Evolutionary conservation across 2,797 vertebrate genomes (phyloP).

Genomic region (Enteromius argenteus): DNA sequence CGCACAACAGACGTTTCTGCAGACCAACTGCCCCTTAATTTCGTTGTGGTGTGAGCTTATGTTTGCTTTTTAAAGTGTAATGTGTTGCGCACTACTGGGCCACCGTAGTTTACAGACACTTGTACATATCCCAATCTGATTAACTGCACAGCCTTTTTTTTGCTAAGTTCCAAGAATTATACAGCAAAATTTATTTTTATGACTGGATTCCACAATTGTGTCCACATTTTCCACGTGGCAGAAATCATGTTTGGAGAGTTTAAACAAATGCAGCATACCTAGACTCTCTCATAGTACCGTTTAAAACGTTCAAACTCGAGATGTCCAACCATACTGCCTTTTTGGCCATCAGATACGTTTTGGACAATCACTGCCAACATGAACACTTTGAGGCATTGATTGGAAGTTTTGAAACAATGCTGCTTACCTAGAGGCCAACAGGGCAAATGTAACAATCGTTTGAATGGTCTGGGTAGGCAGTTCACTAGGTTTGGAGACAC

Average conservation of each 20-base stretch:
- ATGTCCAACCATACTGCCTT: not conserved
- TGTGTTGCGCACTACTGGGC: too few species aligned
- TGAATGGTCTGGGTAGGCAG: not conserved
- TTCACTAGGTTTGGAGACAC: conserved; percentile 6
- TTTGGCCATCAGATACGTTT: not conserved
- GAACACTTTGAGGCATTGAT: not conserved
- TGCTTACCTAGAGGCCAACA: too few species aligned
- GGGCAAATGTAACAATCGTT: not conserved
- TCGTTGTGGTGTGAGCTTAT: too few species aligned
- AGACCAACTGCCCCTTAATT: too few species aligned
- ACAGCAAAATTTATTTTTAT: not conserved
- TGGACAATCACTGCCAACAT: not conserved
- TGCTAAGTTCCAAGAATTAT: not conserved
- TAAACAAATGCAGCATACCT: not conserved
- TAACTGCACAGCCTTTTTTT: not conserved
- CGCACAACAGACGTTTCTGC: too few species aligned
- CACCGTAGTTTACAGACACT: not conserved
- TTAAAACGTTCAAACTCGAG: not conserved
- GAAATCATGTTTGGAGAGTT: not conserved
- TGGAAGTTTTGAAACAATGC: not conserved
- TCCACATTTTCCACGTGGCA: not conserved
- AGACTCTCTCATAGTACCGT: not conserved
- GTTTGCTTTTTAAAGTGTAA: too few species aligned
- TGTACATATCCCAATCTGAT: not conserved
- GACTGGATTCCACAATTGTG: not conserved